phyloP scores from a whole-genome alignment of 2,113 vertebrate species.

The Saccopteryx bilineata region DNA sequence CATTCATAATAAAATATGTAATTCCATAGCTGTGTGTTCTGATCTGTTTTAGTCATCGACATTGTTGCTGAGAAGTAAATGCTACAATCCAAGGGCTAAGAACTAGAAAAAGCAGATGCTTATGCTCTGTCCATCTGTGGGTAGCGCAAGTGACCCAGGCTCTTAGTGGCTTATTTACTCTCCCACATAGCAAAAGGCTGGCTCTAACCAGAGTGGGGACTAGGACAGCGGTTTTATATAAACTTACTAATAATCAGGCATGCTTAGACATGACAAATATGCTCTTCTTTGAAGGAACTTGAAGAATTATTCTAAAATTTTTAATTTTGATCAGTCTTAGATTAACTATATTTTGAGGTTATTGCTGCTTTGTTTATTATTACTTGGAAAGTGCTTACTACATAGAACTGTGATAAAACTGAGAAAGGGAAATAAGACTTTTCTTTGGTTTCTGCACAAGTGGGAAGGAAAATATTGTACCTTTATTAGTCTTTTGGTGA shows the following conservation, averaged over 20 bases:
- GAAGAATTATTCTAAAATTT: not conserved
- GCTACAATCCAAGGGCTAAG: not conserved
- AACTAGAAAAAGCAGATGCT: not conserved
- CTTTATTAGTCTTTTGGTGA: not conserved
- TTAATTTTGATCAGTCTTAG: not conserved
- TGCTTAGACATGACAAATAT: not conserved
- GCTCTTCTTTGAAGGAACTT: not conserved
- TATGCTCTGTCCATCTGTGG: too few species aligned
- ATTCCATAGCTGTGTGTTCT: not conserved
- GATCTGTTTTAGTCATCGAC: not conserved
- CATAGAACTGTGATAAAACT: constrained; percentile 6
- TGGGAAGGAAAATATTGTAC: not conserved
- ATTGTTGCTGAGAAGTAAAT: not conserved
- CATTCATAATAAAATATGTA: not conserved
- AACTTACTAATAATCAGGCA: not conserved
- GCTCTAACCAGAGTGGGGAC: not conserved
- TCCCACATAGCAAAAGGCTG: not conserved
- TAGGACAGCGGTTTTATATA: not conserved
- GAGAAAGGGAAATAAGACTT: constrained; percentile 37
- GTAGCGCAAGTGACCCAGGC: not conserved
- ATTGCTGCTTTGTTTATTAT: constrained; percentile 1
- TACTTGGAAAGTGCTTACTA: not conserved
- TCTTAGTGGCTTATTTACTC: not conserved
- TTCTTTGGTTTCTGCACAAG: not conserved
- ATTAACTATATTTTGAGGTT: not conserved